Evolutionary conservation across 2,113 vertebrate species (phyloP), one percentile per base, ranked within the genome.

Genomic region (Suncus etruscus): DNA sequence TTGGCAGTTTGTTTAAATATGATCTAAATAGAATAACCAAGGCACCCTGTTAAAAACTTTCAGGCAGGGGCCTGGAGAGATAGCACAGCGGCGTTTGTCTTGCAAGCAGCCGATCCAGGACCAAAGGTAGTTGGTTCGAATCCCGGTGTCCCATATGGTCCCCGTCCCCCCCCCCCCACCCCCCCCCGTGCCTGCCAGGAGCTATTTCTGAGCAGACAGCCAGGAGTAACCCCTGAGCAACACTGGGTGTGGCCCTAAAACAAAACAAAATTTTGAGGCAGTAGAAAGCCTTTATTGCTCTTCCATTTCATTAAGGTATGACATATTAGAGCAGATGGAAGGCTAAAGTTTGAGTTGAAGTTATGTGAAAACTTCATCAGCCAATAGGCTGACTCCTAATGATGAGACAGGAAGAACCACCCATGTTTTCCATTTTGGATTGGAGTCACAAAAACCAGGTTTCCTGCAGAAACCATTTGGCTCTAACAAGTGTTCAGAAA

Each of bases 391-490:
- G 18, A 11, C n/a, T 94, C 69, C 90, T 87, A 87, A 76, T 75
- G 50, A 18, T 90, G 51, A 88, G 87, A 78, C 25, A 45, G 95
- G 92, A 94, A 94, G 94, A 96, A 86, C 93, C 89, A 89, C 93
- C 95, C 87, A 63, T 69, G 27, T 90, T 75, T 94, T 95, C 90
- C 86, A 73, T 90, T 83, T 50, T 95, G 93, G 80, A 91, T 94
- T 51, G 83, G 88, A 90, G 61, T 95, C 86, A 89, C 25, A 91
- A 91, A 95, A 92, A 95, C 74, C 83, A 89, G 50, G 76, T 90
- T 96, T 91, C 91, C 81, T 93, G 39, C 8, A 92, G 85, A 95
- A 94, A 92, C 88, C 83, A 90, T 87, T 92, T 96, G 94, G 68
- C 69, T 95, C 92, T 92, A 90, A 83, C 89, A 89, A 93, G 73